phyloP scores from a whole-genome alignment of 2,797 vertebrate species.

The Bryconaethiops microstoma region DNA sequence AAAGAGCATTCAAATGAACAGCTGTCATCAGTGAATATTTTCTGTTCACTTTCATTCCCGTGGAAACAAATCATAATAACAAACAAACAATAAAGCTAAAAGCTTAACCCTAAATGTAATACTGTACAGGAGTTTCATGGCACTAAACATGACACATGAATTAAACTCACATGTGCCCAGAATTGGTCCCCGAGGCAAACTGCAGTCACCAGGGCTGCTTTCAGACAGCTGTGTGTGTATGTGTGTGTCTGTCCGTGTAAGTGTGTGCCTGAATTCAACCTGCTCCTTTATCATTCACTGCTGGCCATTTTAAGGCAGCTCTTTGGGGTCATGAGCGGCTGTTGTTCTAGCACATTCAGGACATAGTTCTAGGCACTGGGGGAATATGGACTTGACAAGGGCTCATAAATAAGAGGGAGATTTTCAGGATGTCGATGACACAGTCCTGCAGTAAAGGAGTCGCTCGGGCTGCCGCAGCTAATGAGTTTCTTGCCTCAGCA shows the following conservation, averaged over 20 bases:
- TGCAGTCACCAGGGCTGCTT: slow-evolving; percentile 30
- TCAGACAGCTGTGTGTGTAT: slow-evolving; percentile 31
- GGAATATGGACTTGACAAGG: slow-evolving; percentile 73
- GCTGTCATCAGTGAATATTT: neutral
- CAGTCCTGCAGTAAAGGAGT: slow-evolving; percentile 65
- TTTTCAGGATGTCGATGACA: slow-evolving; percentile 74
- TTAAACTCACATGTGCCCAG: slow-evolving; percentile 72
- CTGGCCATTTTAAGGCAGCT: slow-evolving; percentile 66
- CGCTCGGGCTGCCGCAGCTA: slow-evolving; percentile 62
- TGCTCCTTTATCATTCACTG: slow-evolving; percentile 70
- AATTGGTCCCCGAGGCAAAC: slow-evolving; percentile 69
- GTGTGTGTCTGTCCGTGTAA: slow-evolving; percentile 35
- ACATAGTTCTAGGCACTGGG: slow-evolving; percentile 73
- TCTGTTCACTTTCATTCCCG: slow-evolving; percentile 5
- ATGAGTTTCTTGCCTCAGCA: slow-evolving; percentile 61
- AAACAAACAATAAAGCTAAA: slow-evolving; percentile 16
- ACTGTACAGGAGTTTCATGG: slow-evolving; percentile 47
- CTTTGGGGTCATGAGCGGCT: slow-evolving; percentile 66
- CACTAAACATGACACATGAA: slow-evolving; percentile 71
- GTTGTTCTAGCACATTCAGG: slow-evolving; percentile 77
- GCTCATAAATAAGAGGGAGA: slow-evolving; percentile 75
- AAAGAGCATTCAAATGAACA: slow-evolving; percentile 2
- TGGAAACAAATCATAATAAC: slow-evolving; percentile 13
- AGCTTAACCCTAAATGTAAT: neutral
- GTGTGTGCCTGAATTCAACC: slow-evolving; percentile 63